Percentiles rank a stretch among this genome's conserved stretches.
phyloP scores from a whole-genome alignment of 2,888 invertebrate species.

The Lasioglossum pauxillum region DNA sequence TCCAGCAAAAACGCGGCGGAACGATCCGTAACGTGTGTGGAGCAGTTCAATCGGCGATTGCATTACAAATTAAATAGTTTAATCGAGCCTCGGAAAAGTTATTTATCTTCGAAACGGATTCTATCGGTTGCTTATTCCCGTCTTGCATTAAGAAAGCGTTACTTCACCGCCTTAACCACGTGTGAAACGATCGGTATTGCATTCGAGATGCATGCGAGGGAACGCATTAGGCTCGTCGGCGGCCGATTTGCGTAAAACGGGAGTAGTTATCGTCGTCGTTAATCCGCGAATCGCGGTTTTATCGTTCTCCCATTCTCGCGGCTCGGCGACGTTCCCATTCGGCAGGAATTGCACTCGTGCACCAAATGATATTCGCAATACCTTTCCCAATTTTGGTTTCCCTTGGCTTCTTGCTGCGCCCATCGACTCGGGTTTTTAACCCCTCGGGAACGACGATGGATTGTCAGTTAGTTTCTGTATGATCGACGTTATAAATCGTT shows the following conservation, averaged over 20 bases:
- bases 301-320: background rate
- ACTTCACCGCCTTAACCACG: background rate
- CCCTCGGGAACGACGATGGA: too few relatives aligned
- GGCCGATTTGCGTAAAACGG: background rate
- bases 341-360: background rate
- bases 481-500: too few relatives aligned
- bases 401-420: too few relatives aligned
- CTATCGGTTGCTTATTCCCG: background rate
- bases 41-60: slow-evolving; percentile 1
- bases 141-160: background rate
- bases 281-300: background rate
- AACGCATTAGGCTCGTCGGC: slow-evolving; percentile 5
- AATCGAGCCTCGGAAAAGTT: background rate
- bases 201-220: background rate
- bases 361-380: background rate
- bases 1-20: background rate
- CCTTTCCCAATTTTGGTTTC: background rate
- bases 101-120: slow-evolving; percentile 1
- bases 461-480: too few relatives aligned
- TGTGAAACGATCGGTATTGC: slow-evolving; percentile 4
- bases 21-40: background rate
- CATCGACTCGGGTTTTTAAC: too few relatives aligned
- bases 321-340: background rate
- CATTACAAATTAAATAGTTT: slow-evolving; percentile 6
- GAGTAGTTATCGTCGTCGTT: background rate